Conservation (phyloP, 1,140 invertebrate species). For the Scylla paramamosain region DNA sequence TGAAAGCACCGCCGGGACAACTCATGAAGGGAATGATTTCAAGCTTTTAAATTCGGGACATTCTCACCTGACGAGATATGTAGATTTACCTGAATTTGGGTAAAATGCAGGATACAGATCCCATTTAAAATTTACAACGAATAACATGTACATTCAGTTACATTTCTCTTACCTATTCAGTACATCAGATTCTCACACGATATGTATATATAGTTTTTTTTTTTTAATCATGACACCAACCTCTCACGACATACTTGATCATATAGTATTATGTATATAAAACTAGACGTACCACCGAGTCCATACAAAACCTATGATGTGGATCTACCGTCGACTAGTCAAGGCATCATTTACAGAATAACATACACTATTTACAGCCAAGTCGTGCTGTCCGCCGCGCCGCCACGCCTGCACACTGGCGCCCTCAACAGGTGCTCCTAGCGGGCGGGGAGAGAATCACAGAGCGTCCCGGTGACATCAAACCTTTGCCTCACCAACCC, state of each 20-base stretch:
- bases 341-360: constrained; percentile 54
- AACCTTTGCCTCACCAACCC: no score
- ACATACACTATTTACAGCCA: constrained; percentile 42
- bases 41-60: constrained; percentile 37
- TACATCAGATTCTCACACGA: constrained; percentile 43
- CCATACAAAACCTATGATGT: constrained; percentile 57
- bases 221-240: constrained; percentile 28
- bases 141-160: constrained; percentile 47
- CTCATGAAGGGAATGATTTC: background rate
- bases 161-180: background rate
- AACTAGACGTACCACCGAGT: constrained; percentile 50
- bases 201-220: constrained; percentile 49
- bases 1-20: background rate
- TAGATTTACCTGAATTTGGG: constrained; percentile 32
- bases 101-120: background rate
- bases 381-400: background rate
- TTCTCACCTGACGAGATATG: constrained; percentile 27
- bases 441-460: background rate
- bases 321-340: constrained; percentile 50
- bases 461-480: no score
- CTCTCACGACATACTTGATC: background rate
- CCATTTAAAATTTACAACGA: constrained; percentile 41
- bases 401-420: background rate
- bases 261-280: constrained; percentile 63
- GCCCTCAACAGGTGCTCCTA: background rate